Conservation (phyloP, 2,797 vertebrate genomes). For the Psittacula derbiana region DNA sequence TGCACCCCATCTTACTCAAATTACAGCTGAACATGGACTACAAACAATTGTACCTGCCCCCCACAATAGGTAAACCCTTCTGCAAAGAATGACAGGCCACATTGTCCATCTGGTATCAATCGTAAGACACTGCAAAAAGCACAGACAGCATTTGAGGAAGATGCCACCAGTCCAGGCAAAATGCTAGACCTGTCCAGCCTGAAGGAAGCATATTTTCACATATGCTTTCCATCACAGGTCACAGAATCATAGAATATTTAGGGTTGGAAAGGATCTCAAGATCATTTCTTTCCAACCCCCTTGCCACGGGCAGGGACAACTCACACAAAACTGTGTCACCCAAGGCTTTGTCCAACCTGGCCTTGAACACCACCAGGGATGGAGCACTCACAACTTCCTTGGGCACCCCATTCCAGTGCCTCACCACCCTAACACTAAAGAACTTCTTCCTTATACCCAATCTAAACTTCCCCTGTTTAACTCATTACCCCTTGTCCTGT, state of each 20-base stretch:
- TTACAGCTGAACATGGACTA: background rate
- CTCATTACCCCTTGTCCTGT: no score
- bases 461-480: no score
- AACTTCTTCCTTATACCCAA: no score
- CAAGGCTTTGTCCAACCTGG: no score
- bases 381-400: no score
- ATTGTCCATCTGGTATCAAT: accelerated
- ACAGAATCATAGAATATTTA: background rate
- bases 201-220: background rate
- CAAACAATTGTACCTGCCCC: background rate
- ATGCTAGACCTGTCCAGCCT: background rate
- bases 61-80: background rate
- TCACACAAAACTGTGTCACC: no score
- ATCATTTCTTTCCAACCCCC: no score
- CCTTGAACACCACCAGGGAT: no score
- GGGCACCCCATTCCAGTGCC: no score
- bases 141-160: background rate
- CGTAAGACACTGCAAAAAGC: background rate
- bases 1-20: background rate
- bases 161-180: background rate
- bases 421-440: no score
- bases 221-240: background rate
- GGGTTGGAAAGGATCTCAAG: no score
- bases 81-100: background rate
- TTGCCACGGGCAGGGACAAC: no score